Conservation (phyloP, 2,113 vertebrate genomes). For the Miniopterus natalensis region DNA sequence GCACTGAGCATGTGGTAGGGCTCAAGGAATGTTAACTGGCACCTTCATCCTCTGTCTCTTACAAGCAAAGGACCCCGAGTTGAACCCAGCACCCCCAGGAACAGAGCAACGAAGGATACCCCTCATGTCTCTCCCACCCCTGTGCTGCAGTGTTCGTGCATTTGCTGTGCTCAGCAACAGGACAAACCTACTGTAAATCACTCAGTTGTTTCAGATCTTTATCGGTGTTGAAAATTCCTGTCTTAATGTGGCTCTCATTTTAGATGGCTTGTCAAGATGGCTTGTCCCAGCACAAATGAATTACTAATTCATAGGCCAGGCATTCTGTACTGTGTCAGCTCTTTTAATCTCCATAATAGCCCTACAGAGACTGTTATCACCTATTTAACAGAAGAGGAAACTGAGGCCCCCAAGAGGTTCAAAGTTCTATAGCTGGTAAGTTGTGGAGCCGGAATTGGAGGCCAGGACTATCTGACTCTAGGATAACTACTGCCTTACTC, state of each 20-base stretch:
- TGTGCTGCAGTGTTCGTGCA: background rate
- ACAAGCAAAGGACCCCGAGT: background rate
- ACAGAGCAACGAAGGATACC: background rate
- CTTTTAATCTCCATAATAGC: background rate
- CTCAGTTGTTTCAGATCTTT: background rate
- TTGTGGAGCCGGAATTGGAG: background rate
- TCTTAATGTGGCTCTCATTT: background rate
- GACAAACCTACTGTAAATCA: background rate
- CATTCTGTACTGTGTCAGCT: background rate
- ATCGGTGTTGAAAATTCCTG: background rate
- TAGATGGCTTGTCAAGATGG: background rate
- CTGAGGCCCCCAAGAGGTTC: background rate
- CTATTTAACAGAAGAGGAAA: background rate
- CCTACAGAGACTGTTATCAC: background rate
- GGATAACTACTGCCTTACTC: background rate
- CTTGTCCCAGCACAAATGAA: background rate
- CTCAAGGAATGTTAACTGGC: background rate
- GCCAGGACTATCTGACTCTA: background rate
- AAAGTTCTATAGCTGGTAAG: background rate
- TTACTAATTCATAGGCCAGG: background rate
- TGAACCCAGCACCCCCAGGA: background rate
- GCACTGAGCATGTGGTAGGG: fast-evolving
- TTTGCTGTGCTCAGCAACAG: background rate
- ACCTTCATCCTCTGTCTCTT: background rate
- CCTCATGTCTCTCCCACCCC: background rate